Evolutionary conservation across 1,140 invertebrate genomes (phyloP), one percentile per base, ranked within the genome.

Genomic region (Cydia splendana): DNA sequence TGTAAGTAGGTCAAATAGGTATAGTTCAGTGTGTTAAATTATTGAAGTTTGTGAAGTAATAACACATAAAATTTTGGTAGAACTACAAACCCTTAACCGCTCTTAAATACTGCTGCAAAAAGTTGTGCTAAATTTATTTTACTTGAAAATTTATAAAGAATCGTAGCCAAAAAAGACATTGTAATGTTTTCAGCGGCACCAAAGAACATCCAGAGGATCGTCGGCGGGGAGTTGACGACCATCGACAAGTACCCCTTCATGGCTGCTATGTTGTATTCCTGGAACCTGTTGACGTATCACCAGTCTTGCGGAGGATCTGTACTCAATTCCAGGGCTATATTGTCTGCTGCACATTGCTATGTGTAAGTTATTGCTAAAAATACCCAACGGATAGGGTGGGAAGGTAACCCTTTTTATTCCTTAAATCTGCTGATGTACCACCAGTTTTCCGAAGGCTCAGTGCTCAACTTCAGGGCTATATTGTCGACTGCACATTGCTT

Each of bases 281-380:
- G 69, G 67, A 78, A 74, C 57, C 20, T 65, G n/a, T 34, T 76
- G 2, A 77, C 12, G 0, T 85, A 78, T 65, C 30, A 20, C 0
- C 87, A 90, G 71, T 24, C 75, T 7, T 90, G 87, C 69, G 87
- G 84, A n/a, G 88, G 87, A 6, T 74, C 77, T 13, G 85, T 91
- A 30, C 30, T 91, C 9, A 89, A 80, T 51, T 83, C 76, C 62
- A 82, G 84, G 78, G 30, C 84, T 10, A 77, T 89, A 30, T 75
- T 89, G 0, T 80, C 85, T 24, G 86, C 85, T 74, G 85, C 86
- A 71, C 85, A 88, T 24, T 89, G 87, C 75, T 79, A 77, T 34
- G 24, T 48, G 88, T 89, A 80, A 84, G 84, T 86, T 24, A 77
- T 28, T 30, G 57, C 13, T 67, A 45, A 45, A 45, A 45, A 10